phyloP scores from a whole-genome alignment of 1,140 invertebrate species.

The Sycophaga agraensis region DNA sequence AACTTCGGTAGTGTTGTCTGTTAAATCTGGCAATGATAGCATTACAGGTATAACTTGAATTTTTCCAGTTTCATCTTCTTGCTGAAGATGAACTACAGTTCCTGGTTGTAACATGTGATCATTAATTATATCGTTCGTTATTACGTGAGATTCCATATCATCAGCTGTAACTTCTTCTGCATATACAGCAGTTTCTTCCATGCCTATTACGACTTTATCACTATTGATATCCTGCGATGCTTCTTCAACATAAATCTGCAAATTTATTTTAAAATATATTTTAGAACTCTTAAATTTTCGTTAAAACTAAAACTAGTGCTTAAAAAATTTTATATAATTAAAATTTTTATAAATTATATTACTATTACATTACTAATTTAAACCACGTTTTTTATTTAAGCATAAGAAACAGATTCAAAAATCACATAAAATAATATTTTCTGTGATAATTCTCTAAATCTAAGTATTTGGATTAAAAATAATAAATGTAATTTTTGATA shows the following conservation, averaged over 20 bases:
- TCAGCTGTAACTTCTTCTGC: slow-evolving; percentile 54
- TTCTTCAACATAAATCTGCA: slow-evolving; percentile 38
- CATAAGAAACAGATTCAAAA: too few species aligned
- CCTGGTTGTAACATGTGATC: slow-evolving; percentile 46
- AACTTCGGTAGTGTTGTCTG: slow-evolving; percentile 48
- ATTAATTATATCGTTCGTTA: slow-evolving; percentile 46
- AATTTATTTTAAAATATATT: not conserved
- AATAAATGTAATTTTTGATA: too few species aligned
- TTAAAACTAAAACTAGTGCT: not conserved
- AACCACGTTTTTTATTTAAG: too few species aligned
- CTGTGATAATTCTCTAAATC: too few species aligned
- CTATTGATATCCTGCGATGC: slow-evolving; percentile 25
- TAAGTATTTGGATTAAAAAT: too few species aligned
- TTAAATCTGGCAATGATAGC: slow-evolving; percentile 50
- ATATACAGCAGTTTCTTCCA: slow-evolving; percentile 49
- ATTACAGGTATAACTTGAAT: slow-evolving; percentile 55
- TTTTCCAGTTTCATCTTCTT: slow-evolving; percentile 49
- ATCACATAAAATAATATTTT: too few species aligned
- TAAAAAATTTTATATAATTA: too few species aligned
- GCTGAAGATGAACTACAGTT: slow-evolving; percentile 48
- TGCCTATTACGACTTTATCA: slow-evolving; percentile 44
- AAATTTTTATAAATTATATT: not conserved
- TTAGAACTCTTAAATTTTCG: not conserved
- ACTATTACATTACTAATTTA: too few species aligned
- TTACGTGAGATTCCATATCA: slow-evolving; percentile 48